A percentile compares a stretch with the other conserved stretches of the same genome.
Evolutionary conservation across 2,888 invertebrate species (phyloP).

Genomic region (Latrodectus hesperus): DNA sequence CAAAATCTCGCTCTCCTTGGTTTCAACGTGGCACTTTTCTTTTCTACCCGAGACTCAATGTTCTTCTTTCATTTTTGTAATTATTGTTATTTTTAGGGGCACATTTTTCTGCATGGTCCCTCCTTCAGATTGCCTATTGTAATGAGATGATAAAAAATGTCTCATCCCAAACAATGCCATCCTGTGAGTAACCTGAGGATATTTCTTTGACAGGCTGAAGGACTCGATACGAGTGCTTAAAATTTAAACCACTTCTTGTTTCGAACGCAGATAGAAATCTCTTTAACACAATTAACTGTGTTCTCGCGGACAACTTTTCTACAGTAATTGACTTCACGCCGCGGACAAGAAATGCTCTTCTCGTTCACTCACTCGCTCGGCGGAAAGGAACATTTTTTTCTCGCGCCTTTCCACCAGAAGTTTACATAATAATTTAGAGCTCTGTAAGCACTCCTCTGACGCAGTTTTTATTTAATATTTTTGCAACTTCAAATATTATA

Average conservation of each 20-base stretch:
- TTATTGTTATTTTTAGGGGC: constrained; percentile 46
- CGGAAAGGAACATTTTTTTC: constrained; percentile 14
- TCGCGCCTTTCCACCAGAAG: constrained; percentile 27
- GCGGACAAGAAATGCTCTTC: neutral
- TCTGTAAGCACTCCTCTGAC: neutral
- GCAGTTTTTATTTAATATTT: neutral
- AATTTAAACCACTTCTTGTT: constrained; percentile 68
- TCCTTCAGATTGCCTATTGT: constrained; percentile 58
- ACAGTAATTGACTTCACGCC: constrained; percentile 56
- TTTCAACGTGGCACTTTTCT: constrained; percentile 60
- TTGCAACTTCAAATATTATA: neutral
- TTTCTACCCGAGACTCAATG: constrained; percentile 39
- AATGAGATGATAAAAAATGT: constrained; percentile 33
- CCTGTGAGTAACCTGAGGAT: constrained; percentile 59
- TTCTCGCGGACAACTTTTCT: constrained; percentile 55
- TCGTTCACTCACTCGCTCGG: neutral
- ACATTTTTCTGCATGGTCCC: constrained; percentile 58
- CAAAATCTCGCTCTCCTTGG: constrained; percentile 63
- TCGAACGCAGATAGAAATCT: constrained; percentile 58
- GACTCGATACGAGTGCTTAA: constrained; percentile 51
- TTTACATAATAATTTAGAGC: constrained; percentile 32
- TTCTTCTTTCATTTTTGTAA: constrained; percentile 43
- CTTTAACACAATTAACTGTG: constrained; percentile 63
- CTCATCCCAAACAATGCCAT: constrained; percentile 49
- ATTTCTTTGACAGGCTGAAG: constrained; percentile 59